These are phyloP conservation scores for Meiosimyza platycephala DNA, from an alignment of 2,888 invertebrate genomes.

Conservation along the genomic window DNA sequence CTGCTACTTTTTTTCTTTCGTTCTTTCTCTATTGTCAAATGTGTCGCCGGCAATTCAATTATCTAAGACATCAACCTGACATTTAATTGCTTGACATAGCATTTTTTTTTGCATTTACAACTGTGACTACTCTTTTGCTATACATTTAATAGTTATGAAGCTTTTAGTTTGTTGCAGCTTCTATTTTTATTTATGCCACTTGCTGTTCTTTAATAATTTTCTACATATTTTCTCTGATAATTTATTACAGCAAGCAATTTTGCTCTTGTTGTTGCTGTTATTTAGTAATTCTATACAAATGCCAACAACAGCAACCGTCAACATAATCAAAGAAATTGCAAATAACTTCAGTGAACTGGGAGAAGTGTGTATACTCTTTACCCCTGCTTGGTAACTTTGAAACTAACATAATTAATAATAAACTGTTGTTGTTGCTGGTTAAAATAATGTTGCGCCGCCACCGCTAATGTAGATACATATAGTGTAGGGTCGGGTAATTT, in stretches of 20 bases:
- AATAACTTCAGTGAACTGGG: slow-evolving; percentile 4
- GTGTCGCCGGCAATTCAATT: slow-evolving; percentile 9
- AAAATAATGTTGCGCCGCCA: slow-evolving; percentile 3
- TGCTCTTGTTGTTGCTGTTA: slow-evolving; percentile 41
- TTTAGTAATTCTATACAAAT: slow-evolving; percentile 28
- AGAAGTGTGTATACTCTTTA: neutral
- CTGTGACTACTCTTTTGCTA: too few species aligned
- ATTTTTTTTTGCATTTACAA: neutral
- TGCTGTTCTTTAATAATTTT: neutral
- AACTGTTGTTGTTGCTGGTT: neutral
- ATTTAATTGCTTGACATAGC: neutral
- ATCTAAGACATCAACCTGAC: slow-evolving; percentile 7
- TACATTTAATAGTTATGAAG: too few species aligned
- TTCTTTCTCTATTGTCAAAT: neutral
- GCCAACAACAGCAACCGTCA: slow-evolving; percentile 30
- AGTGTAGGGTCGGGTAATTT: too few species aligned
- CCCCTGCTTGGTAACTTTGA: neutral
- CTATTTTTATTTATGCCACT: neutral
- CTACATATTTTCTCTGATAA: slow-evolving; percentile 42
- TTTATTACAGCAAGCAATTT: slow-evolving; percentile 42
- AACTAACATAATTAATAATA: neutral
- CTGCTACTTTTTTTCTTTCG: too few species aligned
- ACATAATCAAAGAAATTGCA: slow-evolving; percentile 32
- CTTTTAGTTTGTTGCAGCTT: neutral
- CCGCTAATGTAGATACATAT: neutral